Conservation (phyloP, 2,888 invertebrate species). For the Aphidoletes aphidimyza region DNA sequence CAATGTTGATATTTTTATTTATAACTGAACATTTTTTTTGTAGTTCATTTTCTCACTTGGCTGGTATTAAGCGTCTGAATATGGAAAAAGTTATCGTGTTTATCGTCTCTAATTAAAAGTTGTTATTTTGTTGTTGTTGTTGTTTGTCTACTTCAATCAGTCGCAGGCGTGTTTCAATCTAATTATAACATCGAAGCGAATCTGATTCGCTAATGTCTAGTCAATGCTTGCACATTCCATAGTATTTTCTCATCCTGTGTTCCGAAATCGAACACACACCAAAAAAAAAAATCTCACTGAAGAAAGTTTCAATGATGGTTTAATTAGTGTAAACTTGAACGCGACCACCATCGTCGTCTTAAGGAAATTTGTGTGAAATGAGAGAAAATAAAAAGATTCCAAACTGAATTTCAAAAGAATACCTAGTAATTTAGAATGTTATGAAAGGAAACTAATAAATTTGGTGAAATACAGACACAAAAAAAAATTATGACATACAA, state of each 20-base stretch:
- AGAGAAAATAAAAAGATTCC: neutral
- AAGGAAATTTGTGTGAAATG: neutral
- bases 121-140: neutral
- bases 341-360: slow-evolving; percentile 51
- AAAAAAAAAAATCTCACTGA: neutral
- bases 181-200: slow-evolving; percentile 29
- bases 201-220: neutral
- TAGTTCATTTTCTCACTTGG: neutral
- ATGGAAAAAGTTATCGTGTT: slow-evolving; percentile 11
- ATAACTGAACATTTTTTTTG: neutral
- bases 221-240: too few species aligned
- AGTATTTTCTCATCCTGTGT: neutral
- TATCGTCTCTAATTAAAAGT: slow-evolving; percentile 49
- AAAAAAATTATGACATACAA: neutral
- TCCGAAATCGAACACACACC: neutral
- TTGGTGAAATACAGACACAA: neutral
- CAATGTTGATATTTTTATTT: neutral
- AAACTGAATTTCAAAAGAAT: neutral
- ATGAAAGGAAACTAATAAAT: slow-evolving; percentile 46
- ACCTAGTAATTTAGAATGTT: neutral
- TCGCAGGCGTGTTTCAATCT: neutral
- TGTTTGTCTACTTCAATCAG: neutral
- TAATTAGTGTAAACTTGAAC: slow-evolving; percentile 25
- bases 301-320: slow-evolving; percentile 45
- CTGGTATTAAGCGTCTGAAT: neutral